phyloP scores from a whole-genome alignment of 2,797 vertebrate species.

The Dryobates pubescens region DNA sequence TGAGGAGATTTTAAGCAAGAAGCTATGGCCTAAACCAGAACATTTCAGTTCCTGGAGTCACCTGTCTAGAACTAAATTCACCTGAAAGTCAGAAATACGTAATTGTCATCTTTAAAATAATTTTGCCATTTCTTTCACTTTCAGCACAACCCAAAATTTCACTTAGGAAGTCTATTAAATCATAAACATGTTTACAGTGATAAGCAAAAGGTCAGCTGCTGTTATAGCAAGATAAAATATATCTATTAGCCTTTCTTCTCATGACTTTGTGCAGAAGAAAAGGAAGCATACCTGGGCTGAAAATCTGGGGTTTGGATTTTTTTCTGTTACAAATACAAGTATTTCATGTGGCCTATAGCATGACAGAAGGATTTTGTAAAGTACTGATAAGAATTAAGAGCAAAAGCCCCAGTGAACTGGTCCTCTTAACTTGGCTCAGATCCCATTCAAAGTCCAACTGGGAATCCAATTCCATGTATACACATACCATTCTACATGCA shows the following conservation, averaged over 20 bases:
- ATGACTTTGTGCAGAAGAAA: background rate
- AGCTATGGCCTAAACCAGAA: background rate
- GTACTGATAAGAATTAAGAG: background rate
- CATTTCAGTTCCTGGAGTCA: background rate
- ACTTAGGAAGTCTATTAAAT: background rate
- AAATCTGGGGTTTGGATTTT: background rate
- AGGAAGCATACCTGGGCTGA: background rate
- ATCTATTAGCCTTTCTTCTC: background rate
- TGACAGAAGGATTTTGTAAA: background rate
- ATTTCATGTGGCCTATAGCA: background rate
- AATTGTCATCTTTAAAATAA: background rate
- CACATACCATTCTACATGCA: background rate
- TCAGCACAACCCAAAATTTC: background rate
- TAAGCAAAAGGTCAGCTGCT: background rate
- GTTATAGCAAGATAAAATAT: background rate
- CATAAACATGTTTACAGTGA: background rate
- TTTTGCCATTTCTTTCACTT: background rate
- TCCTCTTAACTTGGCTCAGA: background rate
- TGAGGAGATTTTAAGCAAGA: background rate
- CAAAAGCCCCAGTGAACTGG: background rate
- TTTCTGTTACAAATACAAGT: background rate
- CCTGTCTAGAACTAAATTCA: background rate
- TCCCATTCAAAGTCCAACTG: background rate
- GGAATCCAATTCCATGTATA: background rate
- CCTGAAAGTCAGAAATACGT: background rate